These are phyloP conservation scores for Gymnoscopelus microlampas DNA, from an alignment of 2,797 vertebrate species.

Conservation along the genomic window DNA sequence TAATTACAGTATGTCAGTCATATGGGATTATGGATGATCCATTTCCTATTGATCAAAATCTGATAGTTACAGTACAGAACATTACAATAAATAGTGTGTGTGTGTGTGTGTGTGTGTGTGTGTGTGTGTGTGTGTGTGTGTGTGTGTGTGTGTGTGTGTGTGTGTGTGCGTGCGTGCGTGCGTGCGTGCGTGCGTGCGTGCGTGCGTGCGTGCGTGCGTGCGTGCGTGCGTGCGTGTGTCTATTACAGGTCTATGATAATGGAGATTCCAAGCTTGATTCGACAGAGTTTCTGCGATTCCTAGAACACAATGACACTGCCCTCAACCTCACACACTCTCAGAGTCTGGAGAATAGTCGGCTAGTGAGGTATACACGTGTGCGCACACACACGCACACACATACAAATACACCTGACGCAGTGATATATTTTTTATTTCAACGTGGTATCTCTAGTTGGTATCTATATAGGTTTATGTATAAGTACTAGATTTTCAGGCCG, in stretches of 20 bases:
- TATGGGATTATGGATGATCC: too few relatives aligned
- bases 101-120: conserved; percentile 4
- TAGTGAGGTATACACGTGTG: conserved; percentile 83
- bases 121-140: not conserved
- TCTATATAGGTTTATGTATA: too few relatives aligned
- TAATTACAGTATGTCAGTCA: too few relatives aligned
- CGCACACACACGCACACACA: conserved; percentile 4
- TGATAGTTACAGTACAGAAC: too few relatives aligned
- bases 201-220: conserved; percentile 6
- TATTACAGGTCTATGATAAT: conserved; percentile 84
- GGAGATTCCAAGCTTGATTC: conserved; percentile 90
- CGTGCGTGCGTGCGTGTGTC: conserved; percentile 4
- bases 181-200: not conserved
- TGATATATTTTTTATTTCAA: too few relatives aligned
- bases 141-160: conserved; percentile 8
- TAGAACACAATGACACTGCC: conserved; percentile 90
- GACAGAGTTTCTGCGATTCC: conserved; percentile 89
- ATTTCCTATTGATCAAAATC: too few relatives aligned
- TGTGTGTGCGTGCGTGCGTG: not conserved
- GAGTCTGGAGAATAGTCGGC: conserved; percentile 85
- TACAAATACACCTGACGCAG: conserved; percentile 4
- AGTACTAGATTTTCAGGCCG: too few relatives aligned
- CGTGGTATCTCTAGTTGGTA: too few relatives aligned
- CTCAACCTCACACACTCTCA: conserved; percentile 87
- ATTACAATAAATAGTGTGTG: not conserved